These are phyloP conservation scores for Phalangium opilio DNA, from an alignment of 2,888 invertebrate genomes.

Conservation along the genomic window DNA sequence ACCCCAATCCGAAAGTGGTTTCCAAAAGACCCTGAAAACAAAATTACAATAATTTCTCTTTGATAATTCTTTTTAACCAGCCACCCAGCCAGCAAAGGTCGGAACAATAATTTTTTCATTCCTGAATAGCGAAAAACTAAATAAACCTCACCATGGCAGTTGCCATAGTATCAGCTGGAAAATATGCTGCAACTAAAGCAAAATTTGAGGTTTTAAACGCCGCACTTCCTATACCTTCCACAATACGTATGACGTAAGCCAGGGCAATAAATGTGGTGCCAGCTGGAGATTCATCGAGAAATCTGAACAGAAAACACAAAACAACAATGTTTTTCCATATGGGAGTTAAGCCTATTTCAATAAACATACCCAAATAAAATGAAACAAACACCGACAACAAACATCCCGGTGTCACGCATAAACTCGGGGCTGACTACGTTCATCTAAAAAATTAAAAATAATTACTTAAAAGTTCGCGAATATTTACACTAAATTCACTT, in stretches of 20 bases:
- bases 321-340: too few relatives aligned
- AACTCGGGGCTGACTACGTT: background rate
- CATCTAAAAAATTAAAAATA: background rate
- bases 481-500: background rate
- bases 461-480: background rate
- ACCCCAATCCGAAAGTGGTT: too few relatives aligned
- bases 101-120: too few relatives aligned
- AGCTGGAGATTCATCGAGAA: slow-evolving; percentile 32
- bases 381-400: background rate
- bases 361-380: background rate
- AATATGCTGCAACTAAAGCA: slow-evolving; percentile 66
- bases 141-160: too few relatives aligned
- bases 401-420: background rate
- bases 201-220: slow-evolving; percentile 73
- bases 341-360: background rate
- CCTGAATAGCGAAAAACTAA: too few relatives aligned
- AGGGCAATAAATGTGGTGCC: slow-evolving; percentile 51
- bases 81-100: too few relatives aligned
- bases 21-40: too few relatives aligned
- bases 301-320: slow-evolving; percentile 16
- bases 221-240: slow-evolving; percentile 72
- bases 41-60: too few relatives aligned
- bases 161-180: too few relatives aligned
- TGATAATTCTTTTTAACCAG: too few relatives aligned
- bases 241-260: slow-evolving; percentile 59